Percentiles rank a stretch among this genome's conserved stretches.
Conservation (phyloP, 2,888 invertebrate genomes). For the Molorchus minor region DNA sequence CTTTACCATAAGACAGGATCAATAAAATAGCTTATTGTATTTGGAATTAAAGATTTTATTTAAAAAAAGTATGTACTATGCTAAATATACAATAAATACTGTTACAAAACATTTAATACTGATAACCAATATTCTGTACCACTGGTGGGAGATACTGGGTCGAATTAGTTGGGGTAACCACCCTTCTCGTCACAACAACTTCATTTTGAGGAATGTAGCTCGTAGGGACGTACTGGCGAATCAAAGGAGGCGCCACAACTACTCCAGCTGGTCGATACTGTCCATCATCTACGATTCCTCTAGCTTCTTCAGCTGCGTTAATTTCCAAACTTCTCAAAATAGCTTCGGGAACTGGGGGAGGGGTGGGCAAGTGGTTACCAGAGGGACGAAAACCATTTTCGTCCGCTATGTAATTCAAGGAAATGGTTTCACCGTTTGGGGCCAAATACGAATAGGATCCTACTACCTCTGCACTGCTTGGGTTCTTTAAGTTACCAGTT, state of each 20-base stretch:
- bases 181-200: not conserved
- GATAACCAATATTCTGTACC: no score
- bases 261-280: slow-evolving; percentile 18
- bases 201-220: not conserved
- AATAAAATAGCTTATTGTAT: no score
- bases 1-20: no score
- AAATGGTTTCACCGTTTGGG: slow-evolving; percentile 48
- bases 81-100: no score
- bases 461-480: slow-evolving; percentile 31
- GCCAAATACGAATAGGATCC: slow-evolving; percentile 49
- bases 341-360: slow-evolving; percentile 68
- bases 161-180: not conserved
- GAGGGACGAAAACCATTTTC: slow-evolving; percentile 67
- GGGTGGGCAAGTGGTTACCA: slow-evolving; percentile 67
- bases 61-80: no score
- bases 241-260: not conserved
- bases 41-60: no score
- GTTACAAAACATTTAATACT: no score
- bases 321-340: slow-evolving; percentile 59
- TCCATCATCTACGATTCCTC: slow-evolving; percentile 35
- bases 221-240: not conserved
- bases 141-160: not conserved
- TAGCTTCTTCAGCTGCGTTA: slow-evolving; percentile 45
- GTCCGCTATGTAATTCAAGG: slow-evolving; percentile 67
- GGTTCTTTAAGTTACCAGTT: slow-evolving; percentile 40